A percentile compares a stretch with the other conserved stretches of the same genome.
Evolutionary conservation across 1,140 invertebrate species (phyloP).

Genomic region (Anthonomus grandis): DNA sequence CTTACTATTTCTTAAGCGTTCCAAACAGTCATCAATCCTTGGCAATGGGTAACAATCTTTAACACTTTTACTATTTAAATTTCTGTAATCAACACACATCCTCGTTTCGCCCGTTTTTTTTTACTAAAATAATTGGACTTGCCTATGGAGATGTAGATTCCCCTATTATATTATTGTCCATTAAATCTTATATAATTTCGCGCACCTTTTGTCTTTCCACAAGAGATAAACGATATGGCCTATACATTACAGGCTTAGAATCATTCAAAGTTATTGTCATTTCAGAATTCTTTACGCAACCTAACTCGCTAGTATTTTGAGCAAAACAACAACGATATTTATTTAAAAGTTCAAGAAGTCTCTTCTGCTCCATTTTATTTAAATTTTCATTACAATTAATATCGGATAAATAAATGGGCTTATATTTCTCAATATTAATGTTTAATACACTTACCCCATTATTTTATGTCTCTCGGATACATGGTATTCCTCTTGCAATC

Average conservation of each 20-base stretch:
- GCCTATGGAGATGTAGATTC: conserved; percentile 35
- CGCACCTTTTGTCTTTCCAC: conserved; percentile 8
- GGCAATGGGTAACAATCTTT: no score
- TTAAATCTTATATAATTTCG: conserved; percentile 10
- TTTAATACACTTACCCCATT: conserved; percentile 26
- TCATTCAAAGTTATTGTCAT: conserved; percentile 6
- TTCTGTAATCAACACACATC: no score
- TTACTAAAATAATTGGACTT: no score
- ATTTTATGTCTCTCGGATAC: conserved; percentile 32
- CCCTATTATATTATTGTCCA: conserved; percentile 25
- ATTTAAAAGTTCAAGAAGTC: background rate
- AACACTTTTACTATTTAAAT: no score
- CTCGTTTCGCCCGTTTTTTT: conserved; percentile 38
- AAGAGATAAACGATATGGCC: conserved; percentile 13
- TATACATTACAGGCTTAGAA: conserved; percentile 12
- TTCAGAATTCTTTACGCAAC: background rate
- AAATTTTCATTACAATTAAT: background rate
- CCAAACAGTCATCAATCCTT: conserved; percentile 45
- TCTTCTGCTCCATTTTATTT: background rate
- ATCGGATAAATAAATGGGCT: background rate
- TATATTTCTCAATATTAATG: conserved; percentile 52
- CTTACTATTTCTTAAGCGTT: background rate
- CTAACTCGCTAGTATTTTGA: conserved; percentile 5
- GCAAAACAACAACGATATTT: conserved; percentile 1
- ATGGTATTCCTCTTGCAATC: conserved; percentile 2